Conservation (phyloP, 92 coral and sea anemone species). For the Hydrozoanthus gracilis region DNA sequence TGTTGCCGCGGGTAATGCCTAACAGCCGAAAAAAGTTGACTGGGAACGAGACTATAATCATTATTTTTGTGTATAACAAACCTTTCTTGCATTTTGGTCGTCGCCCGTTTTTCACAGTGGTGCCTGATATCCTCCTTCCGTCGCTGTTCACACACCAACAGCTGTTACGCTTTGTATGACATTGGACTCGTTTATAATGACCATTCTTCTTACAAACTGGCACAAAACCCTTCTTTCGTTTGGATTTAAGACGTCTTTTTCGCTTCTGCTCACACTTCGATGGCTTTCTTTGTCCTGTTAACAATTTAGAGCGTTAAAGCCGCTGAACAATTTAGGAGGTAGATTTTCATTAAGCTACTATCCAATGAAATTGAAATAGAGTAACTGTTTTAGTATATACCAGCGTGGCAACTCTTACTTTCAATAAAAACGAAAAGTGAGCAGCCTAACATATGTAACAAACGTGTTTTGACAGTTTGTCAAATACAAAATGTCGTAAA, state of each 20-base stretch:
- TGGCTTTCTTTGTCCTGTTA: neutral
- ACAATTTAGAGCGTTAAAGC: too few relatives aligned
- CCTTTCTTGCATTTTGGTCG: conserved; percentile 80
- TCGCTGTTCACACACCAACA: conserved; percentile 93
- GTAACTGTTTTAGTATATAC: too few relatives aligned
- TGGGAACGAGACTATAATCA: neutral
- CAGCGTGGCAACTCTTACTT: too few relatives aligned
- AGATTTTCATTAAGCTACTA: too few relatives aligned
- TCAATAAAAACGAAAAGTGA: too few relatives aligned
- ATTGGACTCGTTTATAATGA: conserved; percentile 75
- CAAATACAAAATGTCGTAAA: too few relatives aligned
- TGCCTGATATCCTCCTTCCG: conserved; percentile 75
- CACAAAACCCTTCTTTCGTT: conserved; percentile 49
- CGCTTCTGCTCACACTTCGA: conserved; percentile 71
- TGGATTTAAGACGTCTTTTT: conserved; percentile 57
- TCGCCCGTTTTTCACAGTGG: conserved; percentile 53
- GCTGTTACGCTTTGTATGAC: conserved; percentile 53
- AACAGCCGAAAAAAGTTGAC: neutral
- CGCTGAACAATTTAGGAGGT: neutral
- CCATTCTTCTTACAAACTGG: conserved; percentile 89
- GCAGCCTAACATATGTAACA: too few relatives aligned
- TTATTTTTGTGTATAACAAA: conserved; percentile 16
- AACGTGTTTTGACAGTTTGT: too few relatives aligned
- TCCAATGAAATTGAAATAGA: neutral
- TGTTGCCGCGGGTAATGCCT: too few relatives aligned